Evolutionary conservation across 2,797 vertebrate genomes (phyloP).

Genomic region (Leptoclinus maculatus): DNA sequence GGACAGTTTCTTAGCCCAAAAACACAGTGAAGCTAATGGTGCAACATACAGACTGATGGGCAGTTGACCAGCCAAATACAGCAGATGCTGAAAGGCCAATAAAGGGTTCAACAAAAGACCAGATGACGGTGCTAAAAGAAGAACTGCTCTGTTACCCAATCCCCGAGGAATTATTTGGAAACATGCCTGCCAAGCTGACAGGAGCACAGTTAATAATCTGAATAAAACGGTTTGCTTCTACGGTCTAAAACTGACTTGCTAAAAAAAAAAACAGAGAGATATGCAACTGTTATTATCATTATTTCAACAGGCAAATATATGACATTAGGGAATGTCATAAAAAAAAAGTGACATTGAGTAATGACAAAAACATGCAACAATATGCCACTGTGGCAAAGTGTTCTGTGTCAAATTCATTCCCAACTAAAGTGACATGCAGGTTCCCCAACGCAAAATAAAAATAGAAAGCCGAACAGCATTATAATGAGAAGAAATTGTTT

Average conservation of each 20-base stretch:
- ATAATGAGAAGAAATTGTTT: constrained; percentile 78
- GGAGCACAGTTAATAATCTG: constrained; percentile 1
- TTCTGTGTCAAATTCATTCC: constrained; percentile 65
- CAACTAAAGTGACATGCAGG: constrained; percentile 62
- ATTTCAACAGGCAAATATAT: constrained; percentile 69
- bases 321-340: constrained; percentile 66
- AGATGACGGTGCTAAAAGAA: constrained; percentile 6
- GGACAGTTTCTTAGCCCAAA: not conserved
- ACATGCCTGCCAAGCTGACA: constrained; percentile 9
- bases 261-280: constrained; percentile 23
- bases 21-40: not conserved
- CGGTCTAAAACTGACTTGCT: constrained; percentile 24
- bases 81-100: not conserved
- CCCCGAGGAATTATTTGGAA: not conserved
- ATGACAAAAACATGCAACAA: constrained; percentile 71
- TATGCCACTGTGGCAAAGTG: constrained; percentile 54
- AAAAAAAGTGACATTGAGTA: constrained; percentile 74
- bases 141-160: not conserved
- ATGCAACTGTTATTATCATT: constrained; percentile 46
- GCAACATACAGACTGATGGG: not conserved
- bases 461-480: constrained; percentile 69
- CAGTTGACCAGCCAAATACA: not conserved
- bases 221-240: constrained; percentile 19
- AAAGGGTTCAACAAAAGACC: not conserved
- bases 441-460: constrained; percentile 70